These are phyloP conservation scores for Glaucopsyche alexis DNA, from an alignment of 2,888 invertebrate genomes.

Conservation along the genomic window DNA sequence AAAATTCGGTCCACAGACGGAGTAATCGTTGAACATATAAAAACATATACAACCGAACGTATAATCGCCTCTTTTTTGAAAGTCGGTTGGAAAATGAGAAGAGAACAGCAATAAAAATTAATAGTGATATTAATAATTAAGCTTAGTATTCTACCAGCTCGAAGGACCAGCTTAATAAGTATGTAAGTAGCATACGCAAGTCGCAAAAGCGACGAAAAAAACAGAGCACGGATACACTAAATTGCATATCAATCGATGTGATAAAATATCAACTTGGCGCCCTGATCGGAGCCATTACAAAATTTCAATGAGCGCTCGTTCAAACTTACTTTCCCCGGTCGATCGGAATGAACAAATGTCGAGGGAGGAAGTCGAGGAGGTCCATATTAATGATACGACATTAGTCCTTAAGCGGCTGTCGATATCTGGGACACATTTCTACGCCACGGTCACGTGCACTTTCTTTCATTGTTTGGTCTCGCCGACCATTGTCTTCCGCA, in stretches of 20 bases:
- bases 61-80: too few species aligned
- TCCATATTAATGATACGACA: conserved; percentile 63
- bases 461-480: conserved; percentile 72
- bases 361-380: conserved; percentile 55
- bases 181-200: neutral
- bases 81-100: too few species aligned
- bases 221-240: neutral
- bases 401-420: conserved; percentile 62
- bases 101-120: too few species aligned
- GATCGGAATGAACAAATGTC: conserved; percentile 58
- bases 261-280: neutral
- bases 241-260: conserved; percentile 14
- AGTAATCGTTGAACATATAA: too few species aligned
- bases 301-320: conserved; percentile 1
- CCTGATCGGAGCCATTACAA: conserved; percentile 4
- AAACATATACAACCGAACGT: too few species aligned
- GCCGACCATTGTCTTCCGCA: conserved; percentile 69
- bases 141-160: neutral
- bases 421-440: conserved; percentile 70
- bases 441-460: conserved; percentile 71
- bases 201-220: neutral
- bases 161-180: neutral
- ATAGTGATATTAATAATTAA: too few species aligned
- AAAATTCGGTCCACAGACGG: too few species aligned
- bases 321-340: conserved; percentile 58